These are phyloP conservation scores for Lophochroa leadbeateri DNA, from an alignment of 2,113 vertebrate species.

Conservation along the genomic window DNA sequence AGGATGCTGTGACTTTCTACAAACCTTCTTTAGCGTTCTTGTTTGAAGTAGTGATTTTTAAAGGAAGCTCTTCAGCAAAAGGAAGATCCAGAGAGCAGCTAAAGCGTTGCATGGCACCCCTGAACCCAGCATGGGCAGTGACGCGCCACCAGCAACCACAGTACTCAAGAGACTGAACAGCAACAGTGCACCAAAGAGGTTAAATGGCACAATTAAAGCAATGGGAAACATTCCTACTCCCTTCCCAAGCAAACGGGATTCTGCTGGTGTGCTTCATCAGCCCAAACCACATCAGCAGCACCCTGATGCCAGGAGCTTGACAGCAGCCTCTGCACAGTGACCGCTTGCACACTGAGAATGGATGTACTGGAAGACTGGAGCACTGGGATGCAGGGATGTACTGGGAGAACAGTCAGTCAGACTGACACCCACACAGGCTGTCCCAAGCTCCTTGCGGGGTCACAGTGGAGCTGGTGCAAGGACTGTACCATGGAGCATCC, in stretches of 20 bases:
- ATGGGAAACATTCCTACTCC: background rate
- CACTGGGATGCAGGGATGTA: background rate
- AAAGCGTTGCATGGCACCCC: background rate
- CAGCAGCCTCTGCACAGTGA: background rate
- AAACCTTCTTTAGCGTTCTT: background rate
- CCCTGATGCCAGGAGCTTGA: background rate
- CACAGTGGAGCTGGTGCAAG: accelerated
- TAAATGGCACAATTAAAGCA: background rate
- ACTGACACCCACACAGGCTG: accelerated
- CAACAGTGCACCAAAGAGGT: background rate
- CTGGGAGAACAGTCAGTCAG: accelerated
- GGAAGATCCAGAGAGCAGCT: background rate
- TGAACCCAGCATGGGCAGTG: background rate
- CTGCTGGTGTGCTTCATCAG: background rate
- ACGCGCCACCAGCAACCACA: accelerated
- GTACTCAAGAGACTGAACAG: background rate
- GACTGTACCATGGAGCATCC: background rate
- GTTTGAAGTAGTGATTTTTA: background rate
- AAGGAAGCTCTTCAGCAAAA: background rate
- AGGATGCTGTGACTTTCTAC: background rate
- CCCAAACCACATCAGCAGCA: background rate
- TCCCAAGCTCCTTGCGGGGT: accelerated
- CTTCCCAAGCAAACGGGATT: background rate
- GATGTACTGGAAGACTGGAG: background rate
- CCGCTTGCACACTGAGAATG: background rate